Conservation (phyloP, 2,113 vertebrate species). For the Leptosomus discolor region DNA sequence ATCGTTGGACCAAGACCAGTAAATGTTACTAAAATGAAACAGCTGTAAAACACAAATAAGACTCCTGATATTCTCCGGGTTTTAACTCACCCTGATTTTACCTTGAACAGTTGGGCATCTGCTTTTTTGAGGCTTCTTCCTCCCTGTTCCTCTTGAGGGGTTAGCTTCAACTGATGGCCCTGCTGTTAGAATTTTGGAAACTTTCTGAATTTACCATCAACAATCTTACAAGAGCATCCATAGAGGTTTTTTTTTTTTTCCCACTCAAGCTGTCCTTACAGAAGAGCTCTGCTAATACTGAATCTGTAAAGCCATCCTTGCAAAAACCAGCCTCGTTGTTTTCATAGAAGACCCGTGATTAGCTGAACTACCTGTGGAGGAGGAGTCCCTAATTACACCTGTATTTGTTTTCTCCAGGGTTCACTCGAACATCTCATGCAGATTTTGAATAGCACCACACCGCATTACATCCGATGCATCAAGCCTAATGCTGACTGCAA, state of each 20-base stretch:
- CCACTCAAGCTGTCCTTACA: background rate
- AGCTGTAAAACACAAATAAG: background rate
- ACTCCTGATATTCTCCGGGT: background rate
- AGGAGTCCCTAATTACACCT: background rate
- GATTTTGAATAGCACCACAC: conserved; percentile 85
- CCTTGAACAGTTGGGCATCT: background rate
- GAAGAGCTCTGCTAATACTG: background rate
- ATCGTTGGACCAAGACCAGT: background rate
- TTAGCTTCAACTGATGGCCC: background rate
- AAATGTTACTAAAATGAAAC: background rate
- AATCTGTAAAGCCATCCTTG: background rate
- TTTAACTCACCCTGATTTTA: background rate
- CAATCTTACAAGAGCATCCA: background rate
- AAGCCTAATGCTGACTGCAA: conserved; percentile 90
- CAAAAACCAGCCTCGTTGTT: background rate
- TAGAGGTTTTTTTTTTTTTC: background rate
- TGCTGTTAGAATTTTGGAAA: background rate
- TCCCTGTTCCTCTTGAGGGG: background rate
- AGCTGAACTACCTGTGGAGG: background rate
- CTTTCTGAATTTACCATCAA: background rate
- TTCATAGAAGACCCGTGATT: background rate
- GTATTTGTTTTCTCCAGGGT: conserved; percentile 71
- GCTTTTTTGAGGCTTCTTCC: background rate
- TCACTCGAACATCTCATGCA: conserved; percentile 91
- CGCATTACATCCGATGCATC: conserved; percentile 96